Base-by-base conservation (phyloP, 1,140 invertebrate genomes). In the Calephelis nemesis region DNA sequence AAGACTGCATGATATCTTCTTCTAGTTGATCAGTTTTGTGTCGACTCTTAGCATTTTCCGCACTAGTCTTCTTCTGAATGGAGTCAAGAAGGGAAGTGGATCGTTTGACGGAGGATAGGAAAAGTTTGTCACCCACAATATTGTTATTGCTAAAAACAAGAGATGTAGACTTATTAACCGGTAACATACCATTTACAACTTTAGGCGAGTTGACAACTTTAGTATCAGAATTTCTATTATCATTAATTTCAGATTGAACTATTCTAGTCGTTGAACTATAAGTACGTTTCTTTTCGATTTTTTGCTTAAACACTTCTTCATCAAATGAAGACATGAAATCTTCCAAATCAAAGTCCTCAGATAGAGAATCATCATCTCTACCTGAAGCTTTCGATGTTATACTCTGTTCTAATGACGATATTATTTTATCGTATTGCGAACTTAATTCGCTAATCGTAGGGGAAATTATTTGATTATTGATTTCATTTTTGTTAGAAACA, bases 101-200 rank as follows among this genome's bases (percentile, higher is more conserved):
- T 76, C 90, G 83, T 83, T 91, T 92, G 70, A 88, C 82, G 66
- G 85, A 91, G 74, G 87, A 87, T 71, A 88, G 91, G 84, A 88
- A 90, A 67, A 92, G 80, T 74, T 84, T 85, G 70, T 92, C 87
- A 71, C 78, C 80, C 70, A 83, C 78, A 71, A 87, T 77, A 82
- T 91, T 92, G 77, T 91, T 92, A 81, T 79, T 90, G 86, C 90
- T 92, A 92, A 92, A 92, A 92, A 88, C 84, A 74, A 92, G 85
- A 90, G 92, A 92, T 69, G 85, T 87, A 13, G 92, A 92, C 76
- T 92, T 92, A 80, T 92, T 92, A 82, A 90, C 90, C 58, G 89
- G 91, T 47, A 85, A 81, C 71, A 90, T 77, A 73, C 85, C 82
- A 64, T 73, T 75, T 47, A 81, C 70, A 67, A 84, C 50, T 78